Percentiles rank a stretch among this genome's conserved stretches.
Conservation (phyloP, 1,140 invertebrate species). For the Ephestia elutella region DNA sequence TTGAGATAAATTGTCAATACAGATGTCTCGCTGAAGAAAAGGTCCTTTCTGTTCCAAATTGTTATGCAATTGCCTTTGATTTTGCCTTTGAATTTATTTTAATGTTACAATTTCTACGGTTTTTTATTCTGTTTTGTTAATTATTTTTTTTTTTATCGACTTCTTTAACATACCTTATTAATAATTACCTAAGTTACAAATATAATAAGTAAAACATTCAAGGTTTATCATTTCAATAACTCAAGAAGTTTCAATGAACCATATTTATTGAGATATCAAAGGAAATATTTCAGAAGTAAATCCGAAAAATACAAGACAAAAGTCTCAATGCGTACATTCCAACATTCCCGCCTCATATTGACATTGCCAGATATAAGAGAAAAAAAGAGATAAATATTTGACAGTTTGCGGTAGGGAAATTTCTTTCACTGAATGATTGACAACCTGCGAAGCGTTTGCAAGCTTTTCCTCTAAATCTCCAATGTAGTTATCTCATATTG, state of each 20-base stretch:
- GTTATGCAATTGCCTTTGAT: neutral
- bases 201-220: no score
- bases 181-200: no score
- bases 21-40: slow-evolving; percentile 3
- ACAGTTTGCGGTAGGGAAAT: slow-evolving; percentile 44
- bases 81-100: neutral
- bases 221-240: neutral
- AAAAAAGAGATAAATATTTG: slow-evolving; percentile 55
- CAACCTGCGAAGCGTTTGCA: slow-evolving; percentile 29
- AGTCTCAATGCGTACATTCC: slow-evolving; percentile 50
- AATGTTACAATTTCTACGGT: neutral
- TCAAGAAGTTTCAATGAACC: neutral
- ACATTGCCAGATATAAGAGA: slow-evolving; percentile 43
- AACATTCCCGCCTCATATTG: slow-evolving; percentile 44
- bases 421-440: slow-evolving; percentile 43
- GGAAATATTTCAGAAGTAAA: neutral
- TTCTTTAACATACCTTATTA: no score
- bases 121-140: neutral
- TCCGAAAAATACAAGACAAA: slow-evolving; percentile 39
- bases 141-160: neutral
- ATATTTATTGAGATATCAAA: slow-evolving; percentile 32
- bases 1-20: slow-evolving; percentile 39
- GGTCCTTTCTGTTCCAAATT: neutral
- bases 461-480: slow-evolving; percentile 33
- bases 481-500: slow-evolving; percentile 30